These are phyloP conservation scores for Amblyopsis rosae DNA, from an alignment of 2,113 vertebrate genomes.

Conservation along the genomic window DNA sequence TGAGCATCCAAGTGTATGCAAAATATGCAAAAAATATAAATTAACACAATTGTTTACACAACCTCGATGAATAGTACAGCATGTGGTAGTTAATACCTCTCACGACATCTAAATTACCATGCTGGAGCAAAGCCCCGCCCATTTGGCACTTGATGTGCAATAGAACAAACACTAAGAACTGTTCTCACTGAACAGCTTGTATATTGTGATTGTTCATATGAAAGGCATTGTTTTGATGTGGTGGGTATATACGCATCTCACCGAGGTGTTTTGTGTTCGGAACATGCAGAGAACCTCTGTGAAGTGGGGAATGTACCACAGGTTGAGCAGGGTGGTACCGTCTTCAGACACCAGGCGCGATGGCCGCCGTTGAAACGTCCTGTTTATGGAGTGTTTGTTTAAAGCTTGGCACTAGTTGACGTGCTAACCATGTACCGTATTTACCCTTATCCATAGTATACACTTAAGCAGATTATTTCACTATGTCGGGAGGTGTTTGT, in stretches of 20 bases:
- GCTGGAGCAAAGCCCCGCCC: background rate
- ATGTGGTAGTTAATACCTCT: background rate
- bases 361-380: constrained; percentile 56
- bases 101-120: background rate
- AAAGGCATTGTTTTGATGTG: background rate
- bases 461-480: no score
- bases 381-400: constrained; percentile 25
- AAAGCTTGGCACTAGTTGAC: no score
- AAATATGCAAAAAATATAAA: no score
- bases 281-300: constrained; percentile 74
- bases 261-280: constrained; percentile 73
- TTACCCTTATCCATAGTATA: no score
- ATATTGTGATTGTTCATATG: background rate
- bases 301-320: constrained; percentile 78
- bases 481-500: no score
- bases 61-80: no score
- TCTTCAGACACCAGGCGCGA: constrained; percentile 67
- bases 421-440: no score
- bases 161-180: background rate
- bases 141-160: background rate
- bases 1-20: no score
- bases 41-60: no score
- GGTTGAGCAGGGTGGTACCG: constrained; percentile 67
- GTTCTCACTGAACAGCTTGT: background rate
- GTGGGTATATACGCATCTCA: constrained; percentile 47